These are phyloP conservation scores for Pyrocoelia pectoralis DNA, from an alignment of 2,888 invertebrate species.

Conservation along the genomic window DNA sequence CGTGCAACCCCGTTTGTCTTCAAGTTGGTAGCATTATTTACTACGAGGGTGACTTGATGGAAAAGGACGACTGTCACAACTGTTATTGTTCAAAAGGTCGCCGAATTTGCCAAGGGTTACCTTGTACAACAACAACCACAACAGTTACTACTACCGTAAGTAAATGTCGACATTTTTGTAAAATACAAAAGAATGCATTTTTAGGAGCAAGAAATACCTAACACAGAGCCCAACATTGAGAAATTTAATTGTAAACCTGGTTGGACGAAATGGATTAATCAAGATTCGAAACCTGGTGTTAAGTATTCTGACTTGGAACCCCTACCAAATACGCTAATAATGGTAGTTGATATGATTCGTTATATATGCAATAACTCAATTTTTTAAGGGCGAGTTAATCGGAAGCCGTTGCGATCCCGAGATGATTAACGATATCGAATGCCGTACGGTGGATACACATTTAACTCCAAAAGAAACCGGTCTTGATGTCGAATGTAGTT, in stretches of 20 bases:
- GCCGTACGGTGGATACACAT: constrained; percentile 73
- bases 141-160: constrained; percentile 16
- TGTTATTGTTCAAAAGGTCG: constrained; percentile 79
- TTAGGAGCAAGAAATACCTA: not conserved
- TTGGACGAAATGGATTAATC: constrained; percentile 84
- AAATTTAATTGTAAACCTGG: constrained; percentile 68
- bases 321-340: constrained; percentile 63
- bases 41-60: constrained; percentile 80
- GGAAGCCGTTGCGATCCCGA: constrained; percentile 67
- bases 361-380: not conserved
- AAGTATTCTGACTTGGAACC: constrained; percentile 64
- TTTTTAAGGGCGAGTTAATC: constrained; percentile 30
- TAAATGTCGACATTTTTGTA: not conserved
- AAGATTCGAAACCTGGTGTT: constrained; percentile 57
- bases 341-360: constrained; percentile 58
- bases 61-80: constrained; percentile 80
- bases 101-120: constrained; percentile 74
- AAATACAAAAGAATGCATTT: not conserved
- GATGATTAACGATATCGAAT: constrained; percentile 76
- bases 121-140: constrained; percentile 65
- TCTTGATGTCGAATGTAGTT: constrained; percentile 77
- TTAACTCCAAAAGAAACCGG: constrained; percentile 72
- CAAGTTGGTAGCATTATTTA: constrained; percentile 72
- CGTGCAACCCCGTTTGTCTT: constrained; percentile 76
- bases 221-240: constrained; percentile 42